Base-by-base conservation (phyloP, 2,797 vertebrate species). In the Naso thynnoides region DNA sequence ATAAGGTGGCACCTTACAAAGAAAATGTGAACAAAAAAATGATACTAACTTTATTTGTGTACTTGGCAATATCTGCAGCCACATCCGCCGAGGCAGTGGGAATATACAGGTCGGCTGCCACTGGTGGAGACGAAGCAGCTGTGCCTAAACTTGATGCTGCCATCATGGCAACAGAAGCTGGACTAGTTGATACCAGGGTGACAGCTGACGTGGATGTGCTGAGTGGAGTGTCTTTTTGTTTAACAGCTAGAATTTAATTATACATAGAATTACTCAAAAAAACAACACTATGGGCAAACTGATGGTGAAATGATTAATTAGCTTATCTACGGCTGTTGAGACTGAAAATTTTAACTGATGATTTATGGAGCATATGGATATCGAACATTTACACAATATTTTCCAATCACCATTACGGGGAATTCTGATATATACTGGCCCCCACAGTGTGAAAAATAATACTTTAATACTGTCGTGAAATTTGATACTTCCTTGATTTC, bases 51-150 rank as follows among this genome's bases (percentile, higher is more conserved):
- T 99, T 99, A 93, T 95, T 98, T 18, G 98, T 99, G 55, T 99
- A 99, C 86, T 99, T 99, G 85, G 97, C 97, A 36, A 99, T 99
- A 81, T 99, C 98, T 27, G 97, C 97, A 44, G 98, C 98, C 6
- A 98, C 96, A 24, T 99, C 98, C 0, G 98, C 98, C 1, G 98
- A 99, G 57, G 96, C 96, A 0, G 96, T 98, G 82, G 97, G 96
- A 55, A 99, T 97, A 79, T 97, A 97, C 76, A 96, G 84, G 80
- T 99, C 97, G 29, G 95, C 93, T n/a, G 69, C 92, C 69, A 94
- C 65, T 0, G 95, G 92, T 23, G 93, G 86, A 7, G 92, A 88
- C 29, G 91, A 82, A 23, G 92, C 89, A 92, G 58, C 89, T 58
- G 95, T 92, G 79, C 93, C 94, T 44, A 81, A 63, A 78, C 86